Evolutionary conservation across 2,797 vertebrate species (phyloP).

Genomic region (Margarornis squamiger): DNA sequence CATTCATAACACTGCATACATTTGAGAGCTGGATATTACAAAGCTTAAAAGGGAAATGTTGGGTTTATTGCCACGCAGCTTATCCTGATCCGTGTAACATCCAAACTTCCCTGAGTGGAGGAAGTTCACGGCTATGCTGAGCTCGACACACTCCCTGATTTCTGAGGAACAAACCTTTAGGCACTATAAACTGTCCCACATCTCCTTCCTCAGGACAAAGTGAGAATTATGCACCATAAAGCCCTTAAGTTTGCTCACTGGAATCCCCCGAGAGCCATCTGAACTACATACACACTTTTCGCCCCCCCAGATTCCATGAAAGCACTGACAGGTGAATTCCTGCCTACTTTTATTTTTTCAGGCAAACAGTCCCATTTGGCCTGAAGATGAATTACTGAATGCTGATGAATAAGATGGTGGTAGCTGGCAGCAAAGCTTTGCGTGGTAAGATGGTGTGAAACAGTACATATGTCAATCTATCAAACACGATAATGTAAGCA

Average conservation of each 20-base stretch:
- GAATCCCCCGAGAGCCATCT: not conserved
- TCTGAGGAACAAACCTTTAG: not conserved
- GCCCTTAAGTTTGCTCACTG: accelerated
- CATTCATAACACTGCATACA: not conserved
- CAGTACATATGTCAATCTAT: conserved; percentile 70
- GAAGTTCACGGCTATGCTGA: not conserved
- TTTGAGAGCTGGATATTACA: not conserved
- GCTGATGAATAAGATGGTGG: conserved; percentile 67
- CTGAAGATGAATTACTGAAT: conserved; percentile 50
- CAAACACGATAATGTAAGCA: conserved; percentile 67
- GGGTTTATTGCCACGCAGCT: not conserved
- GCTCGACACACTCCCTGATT: accelerated
- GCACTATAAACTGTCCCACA: not conserved
- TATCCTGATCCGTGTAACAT: accelerated
- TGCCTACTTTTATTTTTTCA: not conserved
- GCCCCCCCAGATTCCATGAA: not conserved
- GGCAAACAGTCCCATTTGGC: conserved; percentile 41
- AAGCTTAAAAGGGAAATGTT: not conserved
- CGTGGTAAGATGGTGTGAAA: conserved; percentile 69
- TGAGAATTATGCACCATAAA: not conserved
- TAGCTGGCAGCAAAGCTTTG: conserved; percentile 65
- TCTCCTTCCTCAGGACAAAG: not conserved
- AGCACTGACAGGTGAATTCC: conserved; percentile 28
- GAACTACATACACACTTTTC: accelerated
- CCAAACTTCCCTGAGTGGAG: accelerated